Percentiles rank a stretch among this genome's conserved stretches.
These are phyloP conservation scores for Sapajus apella DNA, from an alignment of 2,113 vertebrate genomes.

Conservation along the genomic window DNA sequence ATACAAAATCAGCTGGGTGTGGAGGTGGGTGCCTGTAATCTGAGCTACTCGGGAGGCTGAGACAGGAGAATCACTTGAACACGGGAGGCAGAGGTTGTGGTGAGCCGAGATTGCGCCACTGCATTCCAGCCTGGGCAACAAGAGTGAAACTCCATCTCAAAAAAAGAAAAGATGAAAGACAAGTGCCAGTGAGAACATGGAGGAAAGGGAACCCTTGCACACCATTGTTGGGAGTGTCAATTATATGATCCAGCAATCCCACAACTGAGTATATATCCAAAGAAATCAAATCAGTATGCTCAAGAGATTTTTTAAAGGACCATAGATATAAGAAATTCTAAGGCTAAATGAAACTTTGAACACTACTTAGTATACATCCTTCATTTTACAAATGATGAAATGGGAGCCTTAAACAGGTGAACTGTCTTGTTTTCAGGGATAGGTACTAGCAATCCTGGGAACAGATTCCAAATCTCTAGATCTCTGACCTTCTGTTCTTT, in stretches of 20 bases:
- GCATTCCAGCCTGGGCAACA: no score
- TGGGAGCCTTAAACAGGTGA: not conserved
- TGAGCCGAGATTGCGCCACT: no score
- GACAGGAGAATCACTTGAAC: no score
- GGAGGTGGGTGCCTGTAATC: no score
- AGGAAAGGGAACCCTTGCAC: no score
- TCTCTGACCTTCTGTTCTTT: not conserved
- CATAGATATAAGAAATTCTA: not conserved
- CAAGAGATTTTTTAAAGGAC: not conserved
- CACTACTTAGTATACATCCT: not conserved
- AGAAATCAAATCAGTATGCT: not conserved
- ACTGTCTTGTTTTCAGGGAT: not conserved
- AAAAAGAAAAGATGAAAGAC: no score
- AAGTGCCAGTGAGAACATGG: no score
- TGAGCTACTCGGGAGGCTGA: no score
- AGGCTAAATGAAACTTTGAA: not conserved
- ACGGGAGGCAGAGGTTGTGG: no score
- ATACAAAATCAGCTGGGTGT: no score
- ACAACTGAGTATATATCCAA: not conserved
- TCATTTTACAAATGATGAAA: not conserved
- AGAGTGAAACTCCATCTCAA: not conserved
- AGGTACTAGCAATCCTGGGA: not conserved
- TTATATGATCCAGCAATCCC: no score
- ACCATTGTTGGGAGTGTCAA: no score
- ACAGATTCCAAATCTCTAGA: not conserved